A percentile compares a stretch with the other conserved stretches of the same genome.
phyloP scores from a whole-genome alignment of 2,888 invertebrate genomes.

The Ferdinandea cuprea region DNA sequence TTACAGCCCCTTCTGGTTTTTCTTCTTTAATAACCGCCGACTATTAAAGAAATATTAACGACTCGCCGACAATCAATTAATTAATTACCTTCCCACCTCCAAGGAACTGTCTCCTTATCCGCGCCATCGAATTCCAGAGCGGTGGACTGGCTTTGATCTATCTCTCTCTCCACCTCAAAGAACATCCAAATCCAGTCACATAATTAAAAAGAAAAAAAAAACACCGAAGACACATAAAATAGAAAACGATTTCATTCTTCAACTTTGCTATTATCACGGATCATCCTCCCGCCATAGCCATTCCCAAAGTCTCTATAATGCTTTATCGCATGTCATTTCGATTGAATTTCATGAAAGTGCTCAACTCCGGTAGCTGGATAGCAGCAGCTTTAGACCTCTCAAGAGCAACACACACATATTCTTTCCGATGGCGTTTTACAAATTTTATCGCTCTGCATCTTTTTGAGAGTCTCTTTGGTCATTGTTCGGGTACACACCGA shows the following conservation, averaged over 20 bases:
- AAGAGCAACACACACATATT: neutral
- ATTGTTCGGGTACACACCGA: constrained; percentile 1
- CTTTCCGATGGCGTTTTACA: constrained; percentile 52
- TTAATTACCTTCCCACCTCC: constrained; percentile 62
- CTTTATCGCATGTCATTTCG: constrained; percentile 45
- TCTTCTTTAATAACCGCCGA: constrained; percentile 7
- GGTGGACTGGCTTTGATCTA: constrained; percentile 48
- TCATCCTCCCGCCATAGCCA: constrained; percentile 6
- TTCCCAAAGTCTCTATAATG: neutral
- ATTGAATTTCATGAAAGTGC: constrained; percentile 47
- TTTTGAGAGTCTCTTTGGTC: constrained; percentile 32
- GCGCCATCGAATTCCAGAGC: constrained; percentile 16
- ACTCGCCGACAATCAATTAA: constrained; percentile 39
- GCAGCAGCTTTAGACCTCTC: neutral
- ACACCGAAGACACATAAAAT: constrained; percentile 16
- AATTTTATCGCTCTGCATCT: constrained; percentile 54
- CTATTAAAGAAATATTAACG: constrained; percentile 21
- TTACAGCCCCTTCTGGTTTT: neutral
- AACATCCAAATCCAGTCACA: constrained; percentile 20
- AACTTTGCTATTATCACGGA: constrained; percentile 34
- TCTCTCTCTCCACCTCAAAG: no score
- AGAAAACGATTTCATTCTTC: constrained; percentile 12
- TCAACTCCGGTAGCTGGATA: constrained; percentile 66
- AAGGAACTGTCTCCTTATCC: constrained; percentile 33
- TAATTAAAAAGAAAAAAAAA: constrained; percentile 44